Evolutionary conservation across 2,113 vertebrate genomes (phyloP), one percentile per base, ranked within the genome.

Genomic region (Manacus vitellinus): DNA sequence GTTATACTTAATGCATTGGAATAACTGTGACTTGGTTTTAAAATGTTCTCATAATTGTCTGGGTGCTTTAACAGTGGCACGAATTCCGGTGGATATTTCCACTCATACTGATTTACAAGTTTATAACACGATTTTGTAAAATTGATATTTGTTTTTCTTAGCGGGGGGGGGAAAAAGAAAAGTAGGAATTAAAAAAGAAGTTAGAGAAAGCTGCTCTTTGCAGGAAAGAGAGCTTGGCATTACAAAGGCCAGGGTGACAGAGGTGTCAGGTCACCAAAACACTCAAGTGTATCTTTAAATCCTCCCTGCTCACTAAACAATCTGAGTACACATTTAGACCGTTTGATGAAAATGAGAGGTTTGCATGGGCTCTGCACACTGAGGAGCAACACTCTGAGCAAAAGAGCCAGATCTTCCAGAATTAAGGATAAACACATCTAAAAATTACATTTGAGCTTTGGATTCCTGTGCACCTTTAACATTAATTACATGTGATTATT

Each of bases 1-100:
- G 73, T 96, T 97, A 78, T 83, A 97, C 92, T 97, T 96, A 97
- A 97, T 97, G 95, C 87, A 85, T 62, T 74, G 89, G 91, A 95
- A 96, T 97, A 97, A 95, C 94, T 94, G 85, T 79, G 92, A 83
- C 92, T 96, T 87, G 73, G 51, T 59, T 94, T 95, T 76, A 67
- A 96, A 96, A 94, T 58, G 91, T 43, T 92, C 91, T 93, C 43
- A 73, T 93, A 85, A 96, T 89, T 93, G 86, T 83, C 84, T 77
- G 76, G 94, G 80, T 56, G 77, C 58, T 59, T 93, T 62, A 95
- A 62, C 44, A 92, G 83, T 72, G 52, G 41, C 56, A 55, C 27
- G 65, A 81, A 74, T 97, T 67, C 92, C 78, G 76, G 7, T 11
- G 8, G 66, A 72, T 93, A 89, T 82, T 92, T 74, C 70, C 46